Evolutionary conservation across 2,888 invertebrate species (phyloP), one percentile per base, ranked within the genome.

Genomic region (Parelbella ahira): DNA sequence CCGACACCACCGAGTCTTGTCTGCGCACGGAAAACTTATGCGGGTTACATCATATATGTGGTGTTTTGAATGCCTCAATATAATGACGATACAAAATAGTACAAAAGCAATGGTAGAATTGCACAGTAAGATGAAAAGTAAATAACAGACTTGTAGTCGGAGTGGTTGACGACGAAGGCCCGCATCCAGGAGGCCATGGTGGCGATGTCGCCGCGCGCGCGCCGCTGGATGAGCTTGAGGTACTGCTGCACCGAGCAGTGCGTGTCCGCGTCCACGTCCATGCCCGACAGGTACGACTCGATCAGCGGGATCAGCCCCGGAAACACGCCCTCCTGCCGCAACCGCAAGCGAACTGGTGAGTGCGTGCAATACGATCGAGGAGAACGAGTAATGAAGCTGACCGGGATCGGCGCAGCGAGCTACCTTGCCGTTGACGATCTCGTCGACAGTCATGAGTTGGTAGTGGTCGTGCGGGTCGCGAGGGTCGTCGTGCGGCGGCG

Each of bases 231-330:
- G 48, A 98, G 91, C 67, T 94, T 95, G 50, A 99, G 90, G 87
- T 99, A 99, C 82, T 98, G 96, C 75, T 96, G 95, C 63, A 99
- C 95, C 4, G 97, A 97, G 84, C 99, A 99, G 75, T 97, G 95
- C 23, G 98, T 99, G 78, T 99, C 99, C 1, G 98, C 97, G 84
- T 99, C 99, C 33, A 98, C 95, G 75, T 99, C 98, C 92, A 98
- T 96, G 46, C 94, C 95, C 53, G 94, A 94, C 59, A 99, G 89
- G 82, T 97, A 99, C 60, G 94, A 96, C 71, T 97, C 94, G 48
- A 99, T 97, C 57, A 99, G 87, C 2, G 98, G 96, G 53, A 98
- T 92, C 58, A 99, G 88, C 0, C 99, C 99, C 11, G 98, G 97
- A 87, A 99, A 99, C 47, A 93, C 92, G 44, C 93, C 94, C 46